Conservation (phyloP, 2,113 vertebrate genomes). For the Cettia cetti region DNA sequence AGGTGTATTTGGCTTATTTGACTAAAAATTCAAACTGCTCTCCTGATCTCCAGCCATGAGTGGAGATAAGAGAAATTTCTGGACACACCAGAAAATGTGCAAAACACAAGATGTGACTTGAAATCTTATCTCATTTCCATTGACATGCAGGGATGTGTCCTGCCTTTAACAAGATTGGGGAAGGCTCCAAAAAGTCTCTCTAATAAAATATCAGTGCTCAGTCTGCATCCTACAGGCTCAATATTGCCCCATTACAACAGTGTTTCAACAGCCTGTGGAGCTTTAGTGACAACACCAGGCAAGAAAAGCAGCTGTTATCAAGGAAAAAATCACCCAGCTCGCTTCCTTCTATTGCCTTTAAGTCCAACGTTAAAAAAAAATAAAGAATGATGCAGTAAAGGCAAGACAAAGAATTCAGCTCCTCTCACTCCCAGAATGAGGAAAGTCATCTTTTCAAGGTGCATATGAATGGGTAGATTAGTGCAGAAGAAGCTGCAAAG, state of each 20-base stretch:
- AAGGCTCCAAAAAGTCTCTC: constrained; percentile 15
- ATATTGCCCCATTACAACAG: not conserved
- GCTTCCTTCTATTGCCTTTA: not conserved
- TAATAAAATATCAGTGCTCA: not conserved
- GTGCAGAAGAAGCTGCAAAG: not conserved
- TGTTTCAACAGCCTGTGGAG: not conserved
- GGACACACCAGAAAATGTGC: not conserved
- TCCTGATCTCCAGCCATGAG: not conserved
- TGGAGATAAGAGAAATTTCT: not conserved
- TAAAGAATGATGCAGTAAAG: not conserved
- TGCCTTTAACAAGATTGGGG: not conserved
- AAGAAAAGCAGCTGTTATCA: not conserved
- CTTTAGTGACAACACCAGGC: not conserved
- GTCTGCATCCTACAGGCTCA: not conserved
- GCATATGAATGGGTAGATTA: not conserved
- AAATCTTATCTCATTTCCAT: not conserved
- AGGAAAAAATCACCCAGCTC: not conserved
- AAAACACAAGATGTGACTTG: not conserved
- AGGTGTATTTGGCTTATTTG: not conserved
- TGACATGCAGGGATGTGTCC: not conserved
- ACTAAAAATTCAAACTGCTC: not conserved
- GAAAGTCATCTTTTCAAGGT: not conserved
- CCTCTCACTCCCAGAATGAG: not conserved
- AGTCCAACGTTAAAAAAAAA: not conserved
- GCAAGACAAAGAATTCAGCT: not conserved